Base-by-base conservation (phyloP, 2,797 vertebrate genomes). In the Chaetodon trifasciatus region DNA sequence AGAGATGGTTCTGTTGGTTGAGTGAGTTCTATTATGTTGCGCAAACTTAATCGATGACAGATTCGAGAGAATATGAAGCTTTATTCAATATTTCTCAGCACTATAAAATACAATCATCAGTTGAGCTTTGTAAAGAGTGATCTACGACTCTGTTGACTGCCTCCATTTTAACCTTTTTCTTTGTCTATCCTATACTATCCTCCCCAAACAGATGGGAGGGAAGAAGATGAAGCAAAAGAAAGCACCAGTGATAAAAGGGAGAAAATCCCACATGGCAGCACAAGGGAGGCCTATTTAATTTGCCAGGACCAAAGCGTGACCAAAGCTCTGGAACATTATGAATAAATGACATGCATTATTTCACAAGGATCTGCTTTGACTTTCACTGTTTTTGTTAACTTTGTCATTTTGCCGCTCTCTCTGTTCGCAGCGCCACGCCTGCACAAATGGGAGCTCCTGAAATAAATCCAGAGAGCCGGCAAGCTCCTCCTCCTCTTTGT, bases 271-370 rank as follows among this genome's bases (percentile, higher is more conserved):
- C 79, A 85, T 77, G 76, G 80, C 81, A 62, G 86, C 80, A 86
- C 75, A 72, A 55, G 40, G 53, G 76, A 81, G 81, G 76, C 79
- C 85, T 57, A 68, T 90, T 91, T 91, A 81, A 92, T 92, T 89
- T 89, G 62, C 70, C 84, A 76, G 52, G 80, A 81, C 86, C 76
- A 88, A 86, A 90, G 87, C 90, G 90, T 90, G 86, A 91, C 89
- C 89, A 91, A 89, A 76, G 65, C 79, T 52, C 66, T 35, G 63
- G 77, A 89, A 89, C 70, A 73, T 90, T 89, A 92, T 93, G 92
- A 93, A 94, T 93, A 94, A 93, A 93, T 92, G 79, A 90, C 89
- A 92, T 90, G 92, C 91, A 87, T 91, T 93, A 91, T 91, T 93
- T 91, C 90, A 88, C 89, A 76, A 69, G 55, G 72, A 77, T 90